These are phyloP conservation scores for Apamea anceps DNA, from an alignment of 2,888 invertebrate genomes.

Conservation along the genomic window DNA sequence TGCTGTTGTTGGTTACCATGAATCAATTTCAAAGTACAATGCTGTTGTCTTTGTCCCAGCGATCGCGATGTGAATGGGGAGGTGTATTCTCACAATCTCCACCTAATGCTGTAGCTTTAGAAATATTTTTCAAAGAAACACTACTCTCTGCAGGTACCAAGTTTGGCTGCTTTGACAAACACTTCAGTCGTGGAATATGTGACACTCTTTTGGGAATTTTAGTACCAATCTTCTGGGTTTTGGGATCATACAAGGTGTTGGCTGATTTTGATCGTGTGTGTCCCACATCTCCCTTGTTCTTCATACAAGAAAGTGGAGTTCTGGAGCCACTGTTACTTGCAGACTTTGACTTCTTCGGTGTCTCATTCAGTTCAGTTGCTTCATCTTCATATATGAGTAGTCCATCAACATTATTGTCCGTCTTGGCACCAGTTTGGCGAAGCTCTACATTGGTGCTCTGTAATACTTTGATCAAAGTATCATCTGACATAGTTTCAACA, in stretches of 20 bases:
- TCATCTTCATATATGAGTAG: slow-evolving; percentile 91
- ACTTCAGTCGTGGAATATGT: slow-evolving; percentile 86
- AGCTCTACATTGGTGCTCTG: slow-evolving; percentile 83
- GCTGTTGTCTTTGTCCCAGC: slow-evolving; percentile 88
- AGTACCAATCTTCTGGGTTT: slow-evolving; percentile 72
- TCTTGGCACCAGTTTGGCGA: slow-evolving; percentile 71
- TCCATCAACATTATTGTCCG: slow-evolving; percentile 84
- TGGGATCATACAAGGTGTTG: slow-evolving; percentile 82
- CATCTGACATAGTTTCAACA: slow-evolving; percentile 88
- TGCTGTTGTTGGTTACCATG: slow-evolving; percentile 27
- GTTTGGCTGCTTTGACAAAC: slow-evolving; percentile 78
- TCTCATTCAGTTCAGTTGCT: slow-evolving; percentile 72
- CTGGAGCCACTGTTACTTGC: slow-evolving; percentile 80
- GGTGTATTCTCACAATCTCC: slow-evolving; percentile 89
- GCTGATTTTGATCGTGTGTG: slow-evolving; percentile 86
- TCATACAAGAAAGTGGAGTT: slow-evolving; percentile 89
- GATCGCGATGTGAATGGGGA: slow-evolving; percentile 86
- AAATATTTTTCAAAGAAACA: slow-evolving; percentile 82
- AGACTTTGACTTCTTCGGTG: slow-evolving; percentile 83
- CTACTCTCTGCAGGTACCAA: slow-evolving; percentile 77
- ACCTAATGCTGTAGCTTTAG: slow-evolving; percentile 76
- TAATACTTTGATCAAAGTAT: slow-evolving; percentile 84
- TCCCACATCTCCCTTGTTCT: slow-evolving; percentile 82
- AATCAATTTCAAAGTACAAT: slow-evolving; percentile 81
- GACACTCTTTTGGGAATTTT: slow-evolving; percentile 81